Evolutionary conservation across 2,888 invertebrate species (phyloP).

Genomic region (Xestia sexstrigata): DNA sequence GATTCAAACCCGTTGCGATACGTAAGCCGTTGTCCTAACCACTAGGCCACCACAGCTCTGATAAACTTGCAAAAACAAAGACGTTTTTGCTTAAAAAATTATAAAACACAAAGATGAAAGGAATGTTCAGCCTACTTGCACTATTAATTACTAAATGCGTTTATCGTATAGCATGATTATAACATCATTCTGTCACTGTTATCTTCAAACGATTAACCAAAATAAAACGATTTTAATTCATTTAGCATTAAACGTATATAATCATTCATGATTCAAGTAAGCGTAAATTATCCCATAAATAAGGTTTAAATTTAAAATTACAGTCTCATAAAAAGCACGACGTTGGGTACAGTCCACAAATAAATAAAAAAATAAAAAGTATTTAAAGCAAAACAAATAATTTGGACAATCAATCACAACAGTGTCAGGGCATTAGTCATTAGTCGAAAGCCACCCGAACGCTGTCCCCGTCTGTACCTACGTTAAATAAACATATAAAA

Average conservation of each 20-base stretch:
- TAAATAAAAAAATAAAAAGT: slow-evolving; percentile 30
- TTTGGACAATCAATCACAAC: slow-evolving; percentile 62
- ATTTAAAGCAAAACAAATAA: slow-evolving; percentile 53
- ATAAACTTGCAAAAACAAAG: background rate
- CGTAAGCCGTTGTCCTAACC: too few relatives aligned
- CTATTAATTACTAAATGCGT: background rate
- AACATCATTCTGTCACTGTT: background rate
- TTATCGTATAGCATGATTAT: background rate
- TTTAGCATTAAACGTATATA: background rate
- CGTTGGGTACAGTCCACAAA: background rate
- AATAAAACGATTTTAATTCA: background rate
- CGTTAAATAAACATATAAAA: slow-evolving; percentile 39
- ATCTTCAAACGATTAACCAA: background rate
- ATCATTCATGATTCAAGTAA: background rate
- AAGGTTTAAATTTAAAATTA: background rate
- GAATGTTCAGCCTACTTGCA: background rate
- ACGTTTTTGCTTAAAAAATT: background rate
- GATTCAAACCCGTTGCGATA: background rate
- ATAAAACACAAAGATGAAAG: background rate
- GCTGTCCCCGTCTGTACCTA: slow-evolving; percentile 16
- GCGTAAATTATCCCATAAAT: background rate
- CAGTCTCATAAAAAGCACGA: background rate
- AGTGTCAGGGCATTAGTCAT: slow-evolving; percentile 59
- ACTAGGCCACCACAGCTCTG: background rate
- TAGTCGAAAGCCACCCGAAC: slow-evolving; percentile 52